Base-by-base conservation (phyloP, 2,888 invertebrate genomes). In the Synergus itoensis region DNA sequence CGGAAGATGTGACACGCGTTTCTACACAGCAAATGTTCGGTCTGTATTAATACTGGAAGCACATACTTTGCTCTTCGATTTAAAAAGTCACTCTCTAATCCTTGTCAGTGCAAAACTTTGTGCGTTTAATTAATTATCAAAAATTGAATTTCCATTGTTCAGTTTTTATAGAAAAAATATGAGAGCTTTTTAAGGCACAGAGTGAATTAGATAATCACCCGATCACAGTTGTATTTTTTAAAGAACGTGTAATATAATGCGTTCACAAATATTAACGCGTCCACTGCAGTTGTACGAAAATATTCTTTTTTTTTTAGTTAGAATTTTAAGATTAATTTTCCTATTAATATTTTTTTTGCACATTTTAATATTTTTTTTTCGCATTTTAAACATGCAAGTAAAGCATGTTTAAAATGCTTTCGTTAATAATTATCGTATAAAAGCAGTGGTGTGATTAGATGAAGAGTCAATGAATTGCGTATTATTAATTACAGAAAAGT, bases 131-230 rank as follows among this genome's bases (percentile, higher is more conserved):
- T n/a, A 11, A 36, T 53, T 53, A n/a, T 53, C 16, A n/a, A 53
- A 36, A 69, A 53, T n/a, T 8, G 48, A 28, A 53, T 48, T 16
- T 53, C 69, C 8, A n/a, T 69, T 28, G 9, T 69, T 16, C 21
- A 14, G 45, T 28, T 69, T 48, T 28, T 69, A 45, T 21, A 45
- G 21, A 21, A 69, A 48, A 28, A 48, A 67, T 48, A 18, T 67
- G 16, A 48, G n/a, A 53, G 18, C n/a, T 65, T 64, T 41, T 76
- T 80, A 82, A 84, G 83, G 81, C 84, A 84, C 82, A 63, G 69
- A 76, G 82, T 82, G 80, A 82, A 82, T 69, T 69, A 48, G 16
- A 69, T 48, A 28, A 28, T 69, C 45, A 48, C 28, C 16, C 9
- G 16, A 69, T 69, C 69, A 69, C 69, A 69, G 69, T 28, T 36